phyloP scores from a whole-genome alignment of 2,888 invertebrate genomes.

The Noctua pronuba region DNA sequence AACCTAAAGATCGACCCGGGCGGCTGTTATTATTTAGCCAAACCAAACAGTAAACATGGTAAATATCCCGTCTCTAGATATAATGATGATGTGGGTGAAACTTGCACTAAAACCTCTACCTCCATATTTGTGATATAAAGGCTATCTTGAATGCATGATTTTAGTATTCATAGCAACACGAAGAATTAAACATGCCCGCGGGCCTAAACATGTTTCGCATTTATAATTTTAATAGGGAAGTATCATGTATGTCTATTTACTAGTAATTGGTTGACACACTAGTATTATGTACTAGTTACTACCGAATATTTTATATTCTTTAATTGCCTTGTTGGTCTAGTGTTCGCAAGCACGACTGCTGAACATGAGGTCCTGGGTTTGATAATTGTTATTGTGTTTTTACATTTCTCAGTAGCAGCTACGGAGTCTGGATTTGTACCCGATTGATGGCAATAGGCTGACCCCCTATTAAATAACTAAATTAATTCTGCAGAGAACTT shows the following conservation, averaged over 20 bases:
- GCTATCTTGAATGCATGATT: not conserved
- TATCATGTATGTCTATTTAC: slow-evolving; percentile 1
- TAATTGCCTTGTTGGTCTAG: not conserved
- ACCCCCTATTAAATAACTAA: too few species aligned
- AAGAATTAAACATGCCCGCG: not conserved
- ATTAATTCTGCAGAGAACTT: too few species aligned
- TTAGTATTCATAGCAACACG: slow-evolving; percentile 10
- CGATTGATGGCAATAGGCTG: too few species aligned
- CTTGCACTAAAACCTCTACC: not conserved
- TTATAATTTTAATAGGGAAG: slow-evolving; percentile 21
- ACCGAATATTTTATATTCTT: not conserved
- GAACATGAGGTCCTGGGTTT: not conserved
- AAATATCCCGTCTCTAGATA: too few species aligned
- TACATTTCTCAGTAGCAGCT: not conserved
- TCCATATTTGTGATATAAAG: not conserved
- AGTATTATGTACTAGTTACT: not conserved
- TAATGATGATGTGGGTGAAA: too few species aligned
- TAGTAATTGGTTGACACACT: slow-evolving; percentile 5
- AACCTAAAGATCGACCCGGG: too few species aligned
- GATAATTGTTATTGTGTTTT: not conserved
- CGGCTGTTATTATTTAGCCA: too few species aligned
- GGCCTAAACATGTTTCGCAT: slow-evolving; percentile 19
- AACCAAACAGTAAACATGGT: too few species aligned
- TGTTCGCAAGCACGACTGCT: too few species aligned
- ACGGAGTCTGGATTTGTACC: not conserved